Percentiles rank a stretch among this genome's conserved stretches.
Evolutionary conservation across 2,113 vertebrate species (phyloP).

Genomic region (Cryptotis parvus): DNA sequence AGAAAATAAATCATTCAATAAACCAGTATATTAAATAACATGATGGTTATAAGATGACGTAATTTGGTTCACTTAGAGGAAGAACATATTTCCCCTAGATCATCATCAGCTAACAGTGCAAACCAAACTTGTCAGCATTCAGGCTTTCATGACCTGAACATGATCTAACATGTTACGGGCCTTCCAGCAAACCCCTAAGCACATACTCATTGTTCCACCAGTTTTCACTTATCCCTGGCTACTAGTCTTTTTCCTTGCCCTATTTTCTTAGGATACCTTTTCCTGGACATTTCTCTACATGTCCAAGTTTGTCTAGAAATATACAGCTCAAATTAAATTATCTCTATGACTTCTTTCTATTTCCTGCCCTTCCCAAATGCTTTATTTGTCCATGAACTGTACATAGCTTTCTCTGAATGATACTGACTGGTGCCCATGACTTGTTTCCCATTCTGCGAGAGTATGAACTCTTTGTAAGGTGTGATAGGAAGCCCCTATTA

Average conservation of each 20-base stretch:
- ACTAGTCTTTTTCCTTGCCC: background rate
- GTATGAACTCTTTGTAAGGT: background rate
- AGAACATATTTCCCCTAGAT: background rate
- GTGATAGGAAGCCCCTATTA: background rate
- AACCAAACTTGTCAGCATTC: background rate
- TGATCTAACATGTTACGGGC: background rate
- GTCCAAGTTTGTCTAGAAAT: background rate
- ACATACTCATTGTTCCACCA: background rate
- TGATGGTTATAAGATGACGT: background rate
- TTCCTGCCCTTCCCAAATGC: background rate
- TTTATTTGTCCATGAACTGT: background rate
- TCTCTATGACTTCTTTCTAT: background rate
- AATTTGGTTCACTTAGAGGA: background rate
- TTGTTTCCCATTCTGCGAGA: background rate
- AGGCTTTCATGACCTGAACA: background rate
- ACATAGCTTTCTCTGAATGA: background rate
- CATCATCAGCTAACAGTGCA: background rate
- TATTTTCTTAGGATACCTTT: background rate
- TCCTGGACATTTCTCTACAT: background rate
- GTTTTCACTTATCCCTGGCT: background rate
- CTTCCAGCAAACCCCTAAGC: background rate
- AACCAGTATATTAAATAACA: slow-evolving; percentile 5
- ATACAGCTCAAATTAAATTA: background rate
- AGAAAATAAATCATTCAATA: background rate
- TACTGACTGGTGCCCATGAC: background rate